phyloP scores from a whole-genome alignment of 2,888 invertebrate species.

The Alsophila aescularia region DNA sequence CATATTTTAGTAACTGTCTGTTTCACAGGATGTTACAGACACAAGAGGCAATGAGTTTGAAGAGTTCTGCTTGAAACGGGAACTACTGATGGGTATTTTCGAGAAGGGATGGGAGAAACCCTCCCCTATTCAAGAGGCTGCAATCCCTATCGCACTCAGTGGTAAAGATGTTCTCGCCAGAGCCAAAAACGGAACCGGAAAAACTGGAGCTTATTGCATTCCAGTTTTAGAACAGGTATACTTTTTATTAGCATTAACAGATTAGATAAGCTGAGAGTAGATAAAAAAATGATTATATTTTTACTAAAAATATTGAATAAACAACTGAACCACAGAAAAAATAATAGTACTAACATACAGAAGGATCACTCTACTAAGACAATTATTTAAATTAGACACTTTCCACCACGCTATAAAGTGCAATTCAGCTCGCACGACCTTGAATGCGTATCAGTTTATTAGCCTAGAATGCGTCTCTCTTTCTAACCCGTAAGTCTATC shows the following conservation, averaged over 20 bases:
- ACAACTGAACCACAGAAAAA: too few species aligned
- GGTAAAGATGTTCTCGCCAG: conserved; percentile 99
- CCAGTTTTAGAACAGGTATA: conserved; percentile 96
- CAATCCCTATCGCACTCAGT: conserved; percentile 98
- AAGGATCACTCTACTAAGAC: too few species aligned
- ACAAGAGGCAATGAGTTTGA: conserved; percentile 99
- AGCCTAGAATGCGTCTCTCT: too few species aligned
- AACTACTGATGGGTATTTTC: conserved; percentile 99
- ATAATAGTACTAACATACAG: too few species aligned
- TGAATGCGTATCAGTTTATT: too few species aligned
- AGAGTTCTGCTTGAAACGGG: conserved; percentile 98
- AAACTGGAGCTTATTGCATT: conserved; percentile 99
- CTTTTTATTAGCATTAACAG: background rate
- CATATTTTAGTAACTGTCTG: conserved; percentile 15
- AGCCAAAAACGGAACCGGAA: conserved; percentile 99
- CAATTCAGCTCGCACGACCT: too few species aligned
- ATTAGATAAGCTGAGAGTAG: too few species aligned
- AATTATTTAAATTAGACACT: too few species aligned
- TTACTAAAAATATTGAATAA: too few species aligned
- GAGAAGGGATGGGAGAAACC: conserved; percentile 99
- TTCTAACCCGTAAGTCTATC: too few species aligned
- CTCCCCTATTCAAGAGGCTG: conserved; percentile 99
- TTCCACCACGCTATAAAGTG: too few species aligned
- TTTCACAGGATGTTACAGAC: conserved; percentile 97
- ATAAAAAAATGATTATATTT: too few species aligned